These are phyloP conservation scores for Hassar affinis DNA, from an alignment of 2,113 vertebrate genomes.

Conservation along the genomic window DNA sequence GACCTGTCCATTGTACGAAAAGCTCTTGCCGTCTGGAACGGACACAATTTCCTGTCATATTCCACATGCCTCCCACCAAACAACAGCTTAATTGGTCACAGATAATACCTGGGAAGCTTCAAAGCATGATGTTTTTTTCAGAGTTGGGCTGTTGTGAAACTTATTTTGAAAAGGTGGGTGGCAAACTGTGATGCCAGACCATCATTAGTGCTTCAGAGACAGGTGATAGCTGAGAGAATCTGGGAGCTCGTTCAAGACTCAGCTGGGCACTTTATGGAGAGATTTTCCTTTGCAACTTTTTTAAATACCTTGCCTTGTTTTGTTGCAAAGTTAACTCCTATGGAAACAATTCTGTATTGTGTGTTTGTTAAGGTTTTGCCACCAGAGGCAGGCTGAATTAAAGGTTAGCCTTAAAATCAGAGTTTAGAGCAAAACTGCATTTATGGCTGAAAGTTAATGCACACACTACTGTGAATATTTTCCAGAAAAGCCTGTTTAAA, in stretches of 20 bases:
- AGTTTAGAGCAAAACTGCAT: not conserved
- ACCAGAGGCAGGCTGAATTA: not conserved
- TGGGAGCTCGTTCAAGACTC: constrained; percentile 67
- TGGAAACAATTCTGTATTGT: constrained; percentile 25
- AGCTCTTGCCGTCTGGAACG: constrained; percentile 35
- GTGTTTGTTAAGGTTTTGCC: not conserved
- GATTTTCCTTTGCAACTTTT: constrained; percentile 43
- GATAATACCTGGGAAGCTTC: constrained; percentile 44
- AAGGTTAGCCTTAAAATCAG: not conserved
- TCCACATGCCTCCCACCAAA: constrained; percentile 37
- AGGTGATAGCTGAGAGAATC: constrained; percentile 62
- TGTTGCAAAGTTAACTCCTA: constrained; percentile 27
- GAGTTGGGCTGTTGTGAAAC: constrained; percentile 49
- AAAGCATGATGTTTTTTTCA: constrained; percentile 30
- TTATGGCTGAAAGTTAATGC: constrained; percentile 12
- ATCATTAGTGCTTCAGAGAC: constrained; percentile 47
- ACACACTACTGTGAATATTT: constrained; percentile 26
- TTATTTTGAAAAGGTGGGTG: constrained; percentile 44
- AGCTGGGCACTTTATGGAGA: constrained; percentile 59
- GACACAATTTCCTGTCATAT: constrained; percentile 36
- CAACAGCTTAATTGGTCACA: constrained; percentile 48
- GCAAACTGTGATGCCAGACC: constrained; percentile 49
- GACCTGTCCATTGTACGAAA: constrained; percentile 30
- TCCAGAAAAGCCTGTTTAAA: constrained; percentile 37
- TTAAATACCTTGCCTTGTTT: constrained; percentile 36